Conservation (phyloP, 2,113 vertebrate species). For the Chelonoidis abingdonii region DNA sequence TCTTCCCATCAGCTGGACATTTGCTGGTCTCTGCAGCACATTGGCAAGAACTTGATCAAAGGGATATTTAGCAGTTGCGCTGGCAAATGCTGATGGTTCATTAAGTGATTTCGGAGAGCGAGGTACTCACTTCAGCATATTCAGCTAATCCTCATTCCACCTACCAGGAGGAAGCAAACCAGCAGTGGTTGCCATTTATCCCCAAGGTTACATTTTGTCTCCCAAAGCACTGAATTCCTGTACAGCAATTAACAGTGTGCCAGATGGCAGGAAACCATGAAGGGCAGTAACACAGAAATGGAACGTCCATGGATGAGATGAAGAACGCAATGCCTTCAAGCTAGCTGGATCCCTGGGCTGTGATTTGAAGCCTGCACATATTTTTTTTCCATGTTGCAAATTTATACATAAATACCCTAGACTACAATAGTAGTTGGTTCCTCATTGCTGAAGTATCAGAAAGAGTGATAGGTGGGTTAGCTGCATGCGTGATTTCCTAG, state of each 20-base stretch:
- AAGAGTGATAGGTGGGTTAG: neutral
- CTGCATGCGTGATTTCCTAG: neutral
- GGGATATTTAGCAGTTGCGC: neutral
- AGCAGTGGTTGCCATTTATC: neutral
- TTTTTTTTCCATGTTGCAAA: neutral
- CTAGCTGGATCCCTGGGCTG: neutral
- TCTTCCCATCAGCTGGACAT: neutral
- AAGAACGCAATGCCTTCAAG: neutral
- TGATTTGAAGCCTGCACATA: fast-evolving
- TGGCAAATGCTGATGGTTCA: neutral
- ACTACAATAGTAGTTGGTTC: neutral
- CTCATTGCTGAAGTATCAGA: neutral
- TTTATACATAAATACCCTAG: neutral
- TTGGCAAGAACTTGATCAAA: neutral
- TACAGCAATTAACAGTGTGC: neutral
- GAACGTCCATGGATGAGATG: neutral
- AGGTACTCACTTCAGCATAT: neutral
- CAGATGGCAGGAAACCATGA: neutral
- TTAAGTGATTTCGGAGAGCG: neutral
- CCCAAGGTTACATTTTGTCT: neutral
- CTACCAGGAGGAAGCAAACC: neutral
- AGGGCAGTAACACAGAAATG: neutral
- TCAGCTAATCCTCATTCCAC: neutral
- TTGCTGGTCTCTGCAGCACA: neutral
- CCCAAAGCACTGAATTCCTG: neutral